Conservation (phyloP, 1,140 invertebrate species). For the Cyphomyrmex costatus region DNA sequence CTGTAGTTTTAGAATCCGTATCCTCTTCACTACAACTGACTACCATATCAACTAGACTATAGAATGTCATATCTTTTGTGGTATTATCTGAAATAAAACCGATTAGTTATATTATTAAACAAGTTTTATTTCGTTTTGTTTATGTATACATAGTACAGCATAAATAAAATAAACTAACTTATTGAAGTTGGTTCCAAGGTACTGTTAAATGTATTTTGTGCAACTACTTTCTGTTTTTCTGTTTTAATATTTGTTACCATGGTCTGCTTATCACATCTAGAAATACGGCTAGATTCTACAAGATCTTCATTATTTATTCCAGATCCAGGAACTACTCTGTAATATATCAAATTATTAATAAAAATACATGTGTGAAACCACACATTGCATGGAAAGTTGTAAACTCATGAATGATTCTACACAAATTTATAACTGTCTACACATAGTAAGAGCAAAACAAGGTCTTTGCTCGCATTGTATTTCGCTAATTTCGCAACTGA, state of each 20-base stretch:
- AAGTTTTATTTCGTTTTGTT: background rate
- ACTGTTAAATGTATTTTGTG: background rate
- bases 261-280: background rate
- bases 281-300: background rate
- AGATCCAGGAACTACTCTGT: conserved; percentile 74
- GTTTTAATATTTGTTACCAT: background rate
- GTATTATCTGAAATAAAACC: conserved; percentile 56
- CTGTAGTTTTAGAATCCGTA: conserved; percentile 60
- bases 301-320: conserved; percentile 29
- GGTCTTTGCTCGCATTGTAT: too few species aligned
- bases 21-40: conserved; percentile 39
- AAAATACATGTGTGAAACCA: too few species aligned
- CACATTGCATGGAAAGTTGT: too few species aligned
- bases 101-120: background rate
- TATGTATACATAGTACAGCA: background rate
- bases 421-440: too few species aligned
- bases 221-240: background rate
- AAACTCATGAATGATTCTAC: too few species aligned
- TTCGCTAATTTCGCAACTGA: too few species aligned
- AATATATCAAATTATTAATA: conserved; percentile 30
- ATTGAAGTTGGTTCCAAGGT: background rate
- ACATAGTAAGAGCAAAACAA: too few species aligned
- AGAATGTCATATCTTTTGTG: conserved; percentile 51
- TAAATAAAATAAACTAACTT: conserved; percentile 40
- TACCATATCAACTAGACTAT: conserved; percentile 55